Percentiles rank a stretch among this genome's conserved stretches.
phyloP scores from a whole-genome alignment of 2,888 invertebrate genomes.

The Mythimna pallens region DNA sequence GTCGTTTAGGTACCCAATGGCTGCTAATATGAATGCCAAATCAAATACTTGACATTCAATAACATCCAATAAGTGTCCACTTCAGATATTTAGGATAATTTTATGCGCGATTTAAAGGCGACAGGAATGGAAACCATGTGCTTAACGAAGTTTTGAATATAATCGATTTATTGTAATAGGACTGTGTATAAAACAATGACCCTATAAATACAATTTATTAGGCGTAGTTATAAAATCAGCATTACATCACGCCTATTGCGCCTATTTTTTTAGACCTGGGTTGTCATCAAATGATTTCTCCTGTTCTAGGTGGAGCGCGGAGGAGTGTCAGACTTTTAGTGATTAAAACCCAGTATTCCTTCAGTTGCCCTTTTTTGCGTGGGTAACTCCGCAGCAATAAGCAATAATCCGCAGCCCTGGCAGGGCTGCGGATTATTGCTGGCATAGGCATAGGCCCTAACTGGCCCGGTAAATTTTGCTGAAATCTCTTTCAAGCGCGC shows the following conservation, averaged over 20 bases:
- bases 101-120: constrained; percentile 36
- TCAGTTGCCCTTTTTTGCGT: too few relatives aligned
- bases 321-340: too few relatives aligned
- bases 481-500: too few relatives aligned
- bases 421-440: too few relatives aligned
- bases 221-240: not conserved
- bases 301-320: too few relatives aligned
- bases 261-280: too few relatives aligned
- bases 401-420: too few relatives aligned
- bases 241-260: not conserved
- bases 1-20: constrained; percentile 24
- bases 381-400: too few relatives aligned
- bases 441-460: too few relatives aligned
- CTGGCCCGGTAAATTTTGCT: too few relatives aligned
- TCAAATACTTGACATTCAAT: constrained; percentile 46
- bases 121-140: constrained; percentile 46
- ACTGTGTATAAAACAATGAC: constrained; percentile 22
- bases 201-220: not conserved
- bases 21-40: constrained; percentile 47
- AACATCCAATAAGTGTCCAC: constrained; percentile 25
- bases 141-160: constrained; percentile 41
- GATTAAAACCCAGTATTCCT: too few relatives aligned
- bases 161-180: constrained; percentile 21
- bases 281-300: too few relatives aligned
- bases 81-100: constrained; percentile 44